Evolutionary conservation across 2,888 invertebrate genomes (phyloP).

Genomic region (Lepidochrysops patricia): DNA sequence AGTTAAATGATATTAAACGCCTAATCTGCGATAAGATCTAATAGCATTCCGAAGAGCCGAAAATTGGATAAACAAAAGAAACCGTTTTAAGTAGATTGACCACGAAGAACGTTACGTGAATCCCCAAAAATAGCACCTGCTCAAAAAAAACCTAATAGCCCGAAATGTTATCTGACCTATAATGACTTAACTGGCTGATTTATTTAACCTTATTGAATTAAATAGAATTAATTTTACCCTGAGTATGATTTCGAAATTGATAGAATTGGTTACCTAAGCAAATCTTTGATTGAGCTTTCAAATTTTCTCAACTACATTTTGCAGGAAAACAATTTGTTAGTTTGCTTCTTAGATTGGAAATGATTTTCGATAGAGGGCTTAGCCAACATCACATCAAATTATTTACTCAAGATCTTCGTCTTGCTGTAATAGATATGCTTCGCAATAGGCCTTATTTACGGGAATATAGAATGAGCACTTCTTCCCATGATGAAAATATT

Average conservation of each 20-base stretch:
- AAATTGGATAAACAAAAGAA: constrained; percentile 22
- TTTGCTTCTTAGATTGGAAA: too few species aligned
- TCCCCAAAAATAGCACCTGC: constrained; percentile 22
- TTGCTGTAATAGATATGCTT: too few species aligned
- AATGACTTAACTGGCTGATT: not conserved
- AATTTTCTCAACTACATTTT: too few species aligned
- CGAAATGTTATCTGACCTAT: constrained; percentile 1
- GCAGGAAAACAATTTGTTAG: too few species aligned
- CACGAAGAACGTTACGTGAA: constrained; percentile 21
- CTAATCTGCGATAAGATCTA: not conserved
- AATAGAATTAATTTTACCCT: not conserved
- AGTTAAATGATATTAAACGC: not conserved
- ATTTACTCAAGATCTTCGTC: too few species aligned
- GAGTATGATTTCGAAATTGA: not conserved
- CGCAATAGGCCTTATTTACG: too few species aligned
- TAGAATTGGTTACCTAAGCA: not conserved
- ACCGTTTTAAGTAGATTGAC: constrained; percentile 14
- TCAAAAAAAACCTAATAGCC: constrained; percentile 18
- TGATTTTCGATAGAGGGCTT: too few species aligned
- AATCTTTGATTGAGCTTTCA: too few species aligned
- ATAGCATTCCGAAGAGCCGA: constrained; percentile 16
- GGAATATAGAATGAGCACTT: too few species aligned
- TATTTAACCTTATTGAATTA: not conserved
- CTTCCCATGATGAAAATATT: too few species aligned
- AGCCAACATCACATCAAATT: too few species aligned